Conservation (phyloP, 2,888 invertebrate genomes). For the Philopedon plagiatum region DNA sequence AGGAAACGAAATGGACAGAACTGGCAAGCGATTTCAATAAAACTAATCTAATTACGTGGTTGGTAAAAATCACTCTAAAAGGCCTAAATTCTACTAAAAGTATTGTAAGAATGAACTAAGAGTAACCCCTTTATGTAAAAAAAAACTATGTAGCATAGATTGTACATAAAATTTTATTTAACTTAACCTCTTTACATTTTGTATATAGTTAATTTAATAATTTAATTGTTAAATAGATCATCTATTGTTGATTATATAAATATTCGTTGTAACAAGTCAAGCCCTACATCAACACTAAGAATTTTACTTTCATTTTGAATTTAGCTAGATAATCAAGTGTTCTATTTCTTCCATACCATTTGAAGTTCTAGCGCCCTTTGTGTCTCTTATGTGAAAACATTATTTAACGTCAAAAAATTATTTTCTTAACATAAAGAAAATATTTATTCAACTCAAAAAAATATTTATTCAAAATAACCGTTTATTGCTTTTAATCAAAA, state of each 20-base stretch:
- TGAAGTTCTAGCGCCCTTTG: not conserved
- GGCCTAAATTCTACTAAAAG: slow-evolving; percentile 50
- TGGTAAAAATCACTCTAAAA: slow-evolving; percentile 33
- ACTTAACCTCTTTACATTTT: slow-evolving; percentile 43
- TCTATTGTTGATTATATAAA: slow-evolving; percentile 44
- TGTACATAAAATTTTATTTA: slow-evolving; percentile 48
- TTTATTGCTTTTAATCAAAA: no score
- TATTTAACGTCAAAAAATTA: not conserved
- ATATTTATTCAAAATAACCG: not conserved
- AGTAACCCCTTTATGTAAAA: slow-evolving; percentile 37
- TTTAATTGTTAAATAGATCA: slow-evolving; percentile 43
- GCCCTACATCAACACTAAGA: slow-evolving; percentile 15
- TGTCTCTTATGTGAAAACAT: not conserved
- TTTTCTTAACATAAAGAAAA: not conserved
- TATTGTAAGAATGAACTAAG: slow-evolving; percentile 42
- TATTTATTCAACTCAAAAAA: not conserved
- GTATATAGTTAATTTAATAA: slow-evolving; percentile 47
- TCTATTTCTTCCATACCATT: not conserved
- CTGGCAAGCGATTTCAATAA: not conserved
- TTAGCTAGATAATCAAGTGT: not conserved
- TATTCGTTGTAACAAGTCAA: slow-evolving; percentile 52
- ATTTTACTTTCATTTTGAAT: not conserved
- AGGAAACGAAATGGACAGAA: not conserved
- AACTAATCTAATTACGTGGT: not conserved
- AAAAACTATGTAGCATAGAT: slow-evolving; percentile 41